Evolutionary conservation across 2,113 vertebrate species (phyloP).

Genomic region (Sarotherodon lohbergeri): DNA sequence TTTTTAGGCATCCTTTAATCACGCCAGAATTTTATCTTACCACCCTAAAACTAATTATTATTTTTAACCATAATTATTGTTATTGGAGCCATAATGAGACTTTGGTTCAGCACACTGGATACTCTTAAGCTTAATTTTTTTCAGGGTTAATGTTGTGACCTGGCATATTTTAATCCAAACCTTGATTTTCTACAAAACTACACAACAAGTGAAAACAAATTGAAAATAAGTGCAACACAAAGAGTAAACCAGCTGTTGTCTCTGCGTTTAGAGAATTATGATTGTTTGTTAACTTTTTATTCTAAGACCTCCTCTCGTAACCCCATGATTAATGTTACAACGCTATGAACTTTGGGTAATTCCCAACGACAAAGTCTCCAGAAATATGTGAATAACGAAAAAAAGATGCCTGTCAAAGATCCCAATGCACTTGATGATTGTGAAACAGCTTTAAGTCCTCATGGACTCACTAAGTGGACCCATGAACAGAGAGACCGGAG

Average conservation of each 20-base stretch:
- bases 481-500: not conserved
- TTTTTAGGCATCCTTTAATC: not conserved
- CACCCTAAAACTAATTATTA: not conserved
- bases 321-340: not conserved
- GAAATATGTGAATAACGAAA: not conserved
- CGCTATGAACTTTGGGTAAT: not conserved
- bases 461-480: not conserved
- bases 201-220: not conserved
- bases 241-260: not conserved
- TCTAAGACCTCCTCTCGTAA: not conserved
- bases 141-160: not conserved
- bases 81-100: not conserved
- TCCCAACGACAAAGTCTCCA: not conserved
- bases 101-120: not conserved
- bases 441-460: not conserved
- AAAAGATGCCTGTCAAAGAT: not conserved
- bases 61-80: not conserved
- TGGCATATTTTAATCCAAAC: not conserved
- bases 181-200: not conserved
- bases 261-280: not conserved
- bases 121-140: not conserved
- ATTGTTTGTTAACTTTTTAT: not conserved
- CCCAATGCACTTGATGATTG: not conserved
- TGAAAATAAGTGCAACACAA: not conserved
- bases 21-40: not conserved